Base-by-base conservation (phyloP, 2,797 vertebrate genomes). In the Lagorchestes hirsutus region DNA sequence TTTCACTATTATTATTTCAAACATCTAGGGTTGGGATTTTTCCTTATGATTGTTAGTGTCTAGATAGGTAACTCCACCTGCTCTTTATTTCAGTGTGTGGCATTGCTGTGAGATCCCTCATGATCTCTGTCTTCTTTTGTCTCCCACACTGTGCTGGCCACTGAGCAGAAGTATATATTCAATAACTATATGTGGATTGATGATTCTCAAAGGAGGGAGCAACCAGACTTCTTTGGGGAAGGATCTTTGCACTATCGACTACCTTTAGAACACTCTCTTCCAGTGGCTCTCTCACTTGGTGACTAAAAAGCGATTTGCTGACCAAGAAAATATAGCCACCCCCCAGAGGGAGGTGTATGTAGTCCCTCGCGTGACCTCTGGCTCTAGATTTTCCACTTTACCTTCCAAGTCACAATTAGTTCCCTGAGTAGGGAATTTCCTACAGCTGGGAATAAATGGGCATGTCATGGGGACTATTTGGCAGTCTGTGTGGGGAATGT, bases 311-410 rank as follows among this genome's bases (percentile, higher is more conserved):
- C 4, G 12, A 28, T 31, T 87, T 59, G 27, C 5, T 1, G 67
- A 82, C 59, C 9, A 56, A 90, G 52, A 93, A 46, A 91, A 9
- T n/a, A 58, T 90, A 58, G 40, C 5, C 74, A 87, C 9, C 10
- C 10, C 50, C 27, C 1, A 58, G 55, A 67, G 55, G 55, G 92
- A 59, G 1, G 0, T 82, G 2, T 67, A 46, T 92, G 28, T 50
- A 57, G 31, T n/a, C 14, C 54, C 92, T 90, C 40, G 91, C 31
- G 27, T n/a, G 54, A 87, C 50, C 91, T 40, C 56, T 91, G 92
- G 57, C 95, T 97, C 93, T n/a, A 93, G 18, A 93, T 46, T 6
- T 95, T 97, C 94, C 92, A 92, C 0, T 56, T 54, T 87, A 46
- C n/a, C 24, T 58, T 92, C 91, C 74, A 91, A 94, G 31, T 95